phyloP scores from a whole-genome alignment of 2,113 vertebrate species.

The Falco punctatus region DNA sequence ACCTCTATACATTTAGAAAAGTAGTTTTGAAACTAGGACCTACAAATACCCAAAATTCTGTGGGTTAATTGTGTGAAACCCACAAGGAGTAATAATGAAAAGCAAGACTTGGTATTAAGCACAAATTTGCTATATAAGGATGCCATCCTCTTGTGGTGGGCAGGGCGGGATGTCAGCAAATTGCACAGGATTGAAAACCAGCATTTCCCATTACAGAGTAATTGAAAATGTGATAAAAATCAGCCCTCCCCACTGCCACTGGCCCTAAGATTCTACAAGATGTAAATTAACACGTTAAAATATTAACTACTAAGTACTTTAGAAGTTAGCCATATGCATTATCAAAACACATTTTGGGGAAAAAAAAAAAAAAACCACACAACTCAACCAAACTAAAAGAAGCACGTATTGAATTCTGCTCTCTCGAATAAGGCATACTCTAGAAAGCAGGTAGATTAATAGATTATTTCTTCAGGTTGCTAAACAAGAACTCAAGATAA shows the following conservation, averaged over 20 bases:
- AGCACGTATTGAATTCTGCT: not conserved
- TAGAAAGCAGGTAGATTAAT: not conserved
- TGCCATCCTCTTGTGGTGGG: not conserved
- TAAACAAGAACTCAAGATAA: not conserved
- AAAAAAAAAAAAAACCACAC: too few relatives aligned
- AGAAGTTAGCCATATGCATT: not conserved
- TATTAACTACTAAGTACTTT: not conserved
- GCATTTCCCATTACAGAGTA: accelerated
- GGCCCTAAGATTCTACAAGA: not conserved
- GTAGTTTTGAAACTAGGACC: not conserved
- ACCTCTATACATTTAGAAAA: not conserved
- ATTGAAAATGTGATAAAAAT: not conserved
- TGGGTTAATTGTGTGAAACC: not conserved
- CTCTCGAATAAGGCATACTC: not conserved
- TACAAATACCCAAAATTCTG: not conserved
- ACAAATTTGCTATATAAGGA: not conserved
- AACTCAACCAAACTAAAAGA: not conserved
- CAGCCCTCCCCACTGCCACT: not conserved
- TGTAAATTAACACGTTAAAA: not conserved
- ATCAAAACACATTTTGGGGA: not conserved
- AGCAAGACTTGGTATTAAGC: not conserved
- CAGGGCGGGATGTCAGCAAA: not conserved
- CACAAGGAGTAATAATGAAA: not conserved
- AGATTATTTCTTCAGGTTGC: not conserved
- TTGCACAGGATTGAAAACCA: not conserved